Evolutionary conservation across 2,113 vertebrate species (phyloP), one percentile per base, ranked within the genome.

Genomic region (Brachyhypopomus occidentalis): DNA sequence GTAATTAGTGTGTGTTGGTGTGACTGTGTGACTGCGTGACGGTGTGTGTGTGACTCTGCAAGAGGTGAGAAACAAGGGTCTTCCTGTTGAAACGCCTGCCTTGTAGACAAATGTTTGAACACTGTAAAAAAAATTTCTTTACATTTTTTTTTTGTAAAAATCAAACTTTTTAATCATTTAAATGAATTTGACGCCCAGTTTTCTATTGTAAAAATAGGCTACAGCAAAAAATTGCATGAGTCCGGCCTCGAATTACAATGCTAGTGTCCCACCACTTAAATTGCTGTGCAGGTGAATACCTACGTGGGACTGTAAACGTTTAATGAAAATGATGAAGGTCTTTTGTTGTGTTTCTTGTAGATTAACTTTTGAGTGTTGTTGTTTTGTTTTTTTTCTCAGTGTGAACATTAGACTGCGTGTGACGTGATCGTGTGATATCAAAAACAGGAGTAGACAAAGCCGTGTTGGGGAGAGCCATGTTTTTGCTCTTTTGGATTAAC

Each of bases 201-300:
- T 52, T 52, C 45, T 83, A 69, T 87, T 77, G 93, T 93, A 94
- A 89, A 93, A 92, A 77, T 77, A 74, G 58, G 34, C 17, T 94
- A 90, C 91, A 94, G 91, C 87, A 95, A 92, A 95, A 92, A 92
- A 52, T 14, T 14, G 45, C 41, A 89, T 84, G 94, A 93, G 92
- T 84, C 95, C 97, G 95, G 94, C 96, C 95, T 98, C 94, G 95
- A 93, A 96, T 97, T 98, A 97, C 94, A 97, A 97, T 96, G 97
- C 96, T 96, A 94, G 95, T 88, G 94, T 94, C 83, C 80, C 92
- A 90, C 93, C 92, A 92, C 93, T 63, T 45, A 75, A 62, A 52
- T 55, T 67, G 45, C 9, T 14, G 94, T 93, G 90, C 76, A 89
- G 92, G 92, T 88, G 88, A 91, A 93, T 94, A 95, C 94, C 93